phyloP scores from a whole-genome alignment of 2,113 vertebrate species.

The Phalacrocorax carbo region DNA sequence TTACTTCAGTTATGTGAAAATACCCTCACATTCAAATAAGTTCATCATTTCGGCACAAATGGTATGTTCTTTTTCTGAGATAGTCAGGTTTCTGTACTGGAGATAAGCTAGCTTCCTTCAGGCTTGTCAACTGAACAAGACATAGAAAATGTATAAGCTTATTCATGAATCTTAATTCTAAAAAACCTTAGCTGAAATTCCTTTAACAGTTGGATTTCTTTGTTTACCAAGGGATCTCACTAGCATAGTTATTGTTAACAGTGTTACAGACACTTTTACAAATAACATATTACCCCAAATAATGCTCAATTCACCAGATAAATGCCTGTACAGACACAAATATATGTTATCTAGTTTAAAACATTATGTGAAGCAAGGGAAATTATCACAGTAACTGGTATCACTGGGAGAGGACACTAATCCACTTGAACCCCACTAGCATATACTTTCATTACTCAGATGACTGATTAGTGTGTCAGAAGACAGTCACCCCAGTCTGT shows the following conservation, averaged over 20 bases:
- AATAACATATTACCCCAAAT: neutral
- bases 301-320: neutral
- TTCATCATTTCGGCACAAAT: neutral
- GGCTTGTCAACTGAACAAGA: neutral
- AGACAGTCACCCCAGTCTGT: neutral
- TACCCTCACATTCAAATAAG: neutral
- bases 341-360: neutral
- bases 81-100: neutral
- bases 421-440: neutral
- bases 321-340: neutral
- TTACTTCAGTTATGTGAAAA: neutral
- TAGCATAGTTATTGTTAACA: neutral
- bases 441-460: neutral
- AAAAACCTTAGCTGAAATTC: neutral
- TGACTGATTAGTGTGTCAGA: neutral
- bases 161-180: neutral
- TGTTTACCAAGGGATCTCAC: neutral
- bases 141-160: neutral
- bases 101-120: neutral
- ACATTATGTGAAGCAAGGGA: neutral
- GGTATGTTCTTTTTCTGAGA: neutral
- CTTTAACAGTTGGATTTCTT: neutral
- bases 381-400: neutral
- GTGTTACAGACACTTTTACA: neutral
- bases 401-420: neutral